phyloP scores from a whole-genome alignment of 1,140 invertebrate genomes.

The Dendrolimus punctatus region DNA sequence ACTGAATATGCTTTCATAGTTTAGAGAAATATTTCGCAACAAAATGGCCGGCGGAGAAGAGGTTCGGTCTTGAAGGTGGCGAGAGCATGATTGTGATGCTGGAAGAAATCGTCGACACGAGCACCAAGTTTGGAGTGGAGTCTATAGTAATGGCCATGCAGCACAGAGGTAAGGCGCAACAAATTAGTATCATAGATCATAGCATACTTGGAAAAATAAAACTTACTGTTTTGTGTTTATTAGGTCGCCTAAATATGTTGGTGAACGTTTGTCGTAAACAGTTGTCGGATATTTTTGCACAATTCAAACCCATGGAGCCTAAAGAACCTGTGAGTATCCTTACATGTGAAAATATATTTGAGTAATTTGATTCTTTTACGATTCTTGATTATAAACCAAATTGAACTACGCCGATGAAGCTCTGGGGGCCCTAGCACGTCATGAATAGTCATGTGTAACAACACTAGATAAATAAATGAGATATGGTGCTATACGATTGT shows the following conservation, averaged over 20 bases:
- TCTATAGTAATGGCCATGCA: slow-evolving; percentile 93
- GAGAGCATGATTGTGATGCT: slow-evolving; percentile 91
- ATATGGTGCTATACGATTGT: too few relatives aligned
- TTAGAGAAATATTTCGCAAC: slow-evolving; percentile 91
- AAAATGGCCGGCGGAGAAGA: slow-evolving; percentile 92
- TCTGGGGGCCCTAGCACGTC: too few relatives aligned
- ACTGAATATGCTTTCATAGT: slow-evolving; percentile 45
- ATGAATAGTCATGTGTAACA: too few relatives aligned
- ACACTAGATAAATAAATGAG: too few relatives aligned
- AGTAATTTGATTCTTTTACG: too few relatives aligned
- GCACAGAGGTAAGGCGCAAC: slow-evolving; percentile 75
- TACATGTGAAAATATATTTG: not conserved
- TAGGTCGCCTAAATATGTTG: slow-evolving; percentile 90
- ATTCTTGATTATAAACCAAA: too few relatives aligned
- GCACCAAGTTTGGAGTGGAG: slow-evolving; percentile 84
- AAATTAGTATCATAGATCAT: not conserved
- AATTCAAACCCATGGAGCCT: slow-evolving; percentile 86
- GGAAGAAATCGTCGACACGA: slow-evolving; percentile 90
- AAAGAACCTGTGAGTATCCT: slow-evolving; percentile 73
- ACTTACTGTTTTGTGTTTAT: not conserved
- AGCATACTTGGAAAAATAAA: not conserved
- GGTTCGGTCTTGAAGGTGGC: slow-evolving; percentile 94
- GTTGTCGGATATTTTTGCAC: slow-evolving; percentile 87
- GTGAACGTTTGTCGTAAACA: slow-evolving; percentile 93
- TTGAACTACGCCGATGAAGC: too few relatives aligned